Evolutionary conservation across 2,113 vertebrate species (phyloP), one percentile per base, ranked within the genome.

Genomic region (Gymnocephalus cernua): DNA sequence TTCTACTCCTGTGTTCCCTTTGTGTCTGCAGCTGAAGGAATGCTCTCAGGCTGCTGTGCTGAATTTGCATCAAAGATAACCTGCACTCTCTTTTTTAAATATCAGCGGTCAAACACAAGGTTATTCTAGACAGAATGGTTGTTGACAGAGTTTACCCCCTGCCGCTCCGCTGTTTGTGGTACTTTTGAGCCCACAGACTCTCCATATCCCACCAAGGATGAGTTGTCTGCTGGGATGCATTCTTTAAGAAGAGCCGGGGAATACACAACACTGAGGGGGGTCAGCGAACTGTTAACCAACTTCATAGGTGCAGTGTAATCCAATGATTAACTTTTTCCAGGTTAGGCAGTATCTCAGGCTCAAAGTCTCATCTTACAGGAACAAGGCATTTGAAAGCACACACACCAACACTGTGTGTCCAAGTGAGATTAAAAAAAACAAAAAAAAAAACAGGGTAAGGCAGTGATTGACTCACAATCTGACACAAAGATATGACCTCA

Each of bases 401-500:
- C 13, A 45, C 54, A 65, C 38, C 32, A 58, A 77, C 73, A 54
- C 14, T 58, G 47, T 76, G 53, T 78, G 35, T 44, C 11, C 9
- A 57, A 41, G 58, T 4, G 35, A 92, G 92, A 95, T 93, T 94
- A 93, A 65, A 38, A 1, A 38, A 8, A 32, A 32, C 4, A 32
- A 9, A 9, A 38, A 10, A 38, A 38, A 11, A 10, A 83, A 38
- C 64, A 89, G 85, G 93, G 86, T 59, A 83, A 83, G 87, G 92
- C 58, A 27, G 82, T 92, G 91, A 94, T 84, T 92, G 74, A 89
- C 71, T 91, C 89, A 77, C 47, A 54, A 4, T 44, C 53, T 65
- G 82, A 90, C 82, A 72, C 45, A 72, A 48, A 74, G n/a, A 56
- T 19, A 62, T 51, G 82, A 80, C 75, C 48, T 79, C 59, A 74